phyloP scores from a whole-genome alignment of 2,113 vertebrate genomes.

The Rhea americana region DNA sequence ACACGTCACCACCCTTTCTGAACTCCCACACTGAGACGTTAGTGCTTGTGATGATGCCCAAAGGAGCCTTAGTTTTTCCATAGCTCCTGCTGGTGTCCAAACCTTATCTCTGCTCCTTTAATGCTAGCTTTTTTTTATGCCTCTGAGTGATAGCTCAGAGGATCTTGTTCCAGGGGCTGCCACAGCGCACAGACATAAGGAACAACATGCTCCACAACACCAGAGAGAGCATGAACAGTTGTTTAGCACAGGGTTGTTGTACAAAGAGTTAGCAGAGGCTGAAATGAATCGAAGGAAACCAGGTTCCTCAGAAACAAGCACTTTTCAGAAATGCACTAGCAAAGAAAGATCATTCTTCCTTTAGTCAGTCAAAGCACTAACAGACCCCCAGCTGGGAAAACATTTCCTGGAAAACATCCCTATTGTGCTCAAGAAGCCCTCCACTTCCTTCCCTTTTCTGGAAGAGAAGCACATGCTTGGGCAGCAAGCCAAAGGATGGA shows the following conservation, averaged over 20 bases:
- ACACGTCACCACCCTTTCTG: background rate
- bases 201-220: background rate
- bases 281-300: constrained; percentile 48
- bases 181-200: background rate
- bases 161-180: background rate
- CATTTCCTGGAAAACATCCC: constrained; percentile 65
- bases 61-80: background rate
- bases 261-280: background rate
- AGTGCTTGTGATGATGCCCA: background rate
- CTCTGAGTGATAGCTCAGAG: background rate
- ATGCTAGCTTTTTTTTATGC: background rate
- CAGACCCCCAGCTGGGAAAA: constrained; percentile 44
- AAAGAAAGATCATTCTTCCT: background rate
- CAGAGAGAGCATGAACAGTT: background rate
- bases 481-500: constrained; percentile 29
- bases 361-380: background rate
- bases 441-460: constrained; percentile 52
- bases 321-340: background rate
- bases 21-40: background rate
- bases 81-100: background rate
- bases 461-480: constrained; percentile 12
- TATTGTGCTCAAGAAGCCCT: constrained; percentile 10
- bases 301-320: background rate
- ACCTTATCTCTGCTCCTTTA: background rate
- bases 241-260: background rate